Conservation (phyloP, 2,888 invertebrate species). For the Acronicta alni region DNA sequence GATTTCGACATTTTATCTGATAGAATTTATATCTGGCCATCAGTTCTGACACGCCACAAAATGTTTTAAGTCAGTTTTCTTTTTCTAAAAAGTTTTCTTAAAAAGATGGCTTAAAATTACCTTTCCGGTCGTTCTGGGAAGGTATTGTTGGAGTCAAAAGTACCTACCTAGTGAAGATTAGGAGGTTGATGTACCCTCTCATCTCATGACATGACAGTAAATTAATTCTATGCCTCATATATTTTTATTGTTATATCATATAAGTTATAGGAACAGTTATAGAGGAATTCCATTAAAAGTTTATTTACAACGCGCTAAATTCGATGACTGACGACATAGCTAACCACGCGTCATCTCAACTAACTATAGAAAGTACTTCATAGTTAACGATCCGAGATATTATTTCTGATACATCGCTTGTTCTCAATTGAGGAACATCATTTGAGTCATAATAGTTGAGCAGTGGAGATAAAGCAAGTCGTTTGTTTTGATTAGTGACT, state of each 20-base stretch:
- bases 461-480: constrained; percentile 30
- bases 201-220: not conserved
- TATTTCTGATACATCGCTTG: constrained; percentile 34
- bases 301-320: constrained; percentile 54
- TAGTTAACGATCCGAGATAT: constrained; percentile 7
- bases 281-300: constrained; percentile 41
- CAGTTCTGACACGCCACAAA: too few relatives aligned
- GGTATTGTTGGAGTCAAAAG: too few relatives aligned
- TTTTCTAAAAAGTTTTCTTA: too few relatives aligned
- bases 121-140: too few relatives aligned
- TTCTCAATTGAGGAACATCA: constrained; percentile 11
- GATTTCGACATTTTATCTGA: too few relatives aligned
- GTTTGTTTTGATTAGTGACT: constrained; percentile 36
- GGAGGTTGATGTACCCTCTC: too few relatives aligned
- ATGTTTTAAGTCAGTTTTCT: too few relatives aligned
- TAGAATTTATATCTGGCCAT: too few relatives aligned
- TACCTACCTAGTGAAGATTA: too few relatives aligned
- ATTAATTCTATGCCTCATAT: constrained; percentile 21
- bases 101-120: too few relatives aligned
- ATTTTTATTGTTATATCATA: constrained; percentile 37
- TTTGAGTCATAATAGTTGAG: constrained; percentile 9
- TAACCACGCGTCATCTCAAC: constrained; percentile 46
- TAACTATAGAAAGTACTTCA: constrained; percentile 25
- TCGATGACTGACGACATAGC: constrained; percentile 51
- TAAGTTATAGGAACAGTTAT: constrained; percentile 25